Base-by-base conservation (phyloP, 2,888 invertebrate species). In the Ochropleura plecta region DNA sequence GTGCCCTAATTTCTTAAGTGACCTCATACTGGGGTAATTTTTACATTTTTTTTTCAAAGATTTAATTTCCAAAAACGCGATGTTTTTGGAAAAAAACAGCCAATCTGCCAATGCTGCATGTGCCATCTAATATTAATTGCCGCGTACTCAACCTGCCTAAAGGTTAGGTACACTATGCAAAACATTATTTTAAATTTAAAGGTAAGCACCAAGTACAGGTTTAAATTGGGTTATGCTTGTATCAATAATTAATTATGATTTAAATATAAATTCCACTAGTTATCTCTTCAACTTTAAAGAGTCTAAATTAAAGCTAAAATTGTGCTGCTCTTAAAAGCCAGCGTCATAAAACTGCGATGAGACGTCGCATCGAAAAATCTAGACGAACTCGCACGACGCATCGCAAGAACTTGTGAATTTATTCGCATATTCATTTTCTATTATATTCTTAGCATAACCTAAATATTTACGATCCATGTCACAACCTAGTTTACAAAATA, bases 181-280 rank as follows among this genome's bases (percentile, higher is more conserved):
- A 75, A 44, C 0, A 42, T 44, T 53, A 59, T 59, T 55, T 40
- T 48, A 16, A 76, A 48, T 76, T 64, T 64, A 76, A 30, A 30
- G 57, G 14, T 48, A 55, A 64, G 46, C 46, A 48, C 53, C n/a
- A 57, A 49, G 14, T 59, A 77, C 67, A 59, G 44, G 57, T 69
- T 62, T 55, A n/a, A 78, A 60, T 60, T 42, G 14, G 42, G 46
- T 30, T 78, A 55, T 14, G 42, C 46, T 44, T 60, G 51, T 6
- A 51, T 67, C 5, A 48, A 68, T 62, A 60, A 48, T 59, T 40
- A 42, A 66, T 67, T 62, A 62, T 10, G 30, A n/a, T 49, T 53
- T 14, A 49, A 55, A 48, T 53, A n/a, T 60, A 42, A 44, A 78
- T 69, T 42, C 48, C 8, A 44, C 4, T 48, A 44, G 0, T 20